phyloP scores from a whole-genome alignment of 2,888 invertebrate species.

The Coecobrya sp. region DNA sequence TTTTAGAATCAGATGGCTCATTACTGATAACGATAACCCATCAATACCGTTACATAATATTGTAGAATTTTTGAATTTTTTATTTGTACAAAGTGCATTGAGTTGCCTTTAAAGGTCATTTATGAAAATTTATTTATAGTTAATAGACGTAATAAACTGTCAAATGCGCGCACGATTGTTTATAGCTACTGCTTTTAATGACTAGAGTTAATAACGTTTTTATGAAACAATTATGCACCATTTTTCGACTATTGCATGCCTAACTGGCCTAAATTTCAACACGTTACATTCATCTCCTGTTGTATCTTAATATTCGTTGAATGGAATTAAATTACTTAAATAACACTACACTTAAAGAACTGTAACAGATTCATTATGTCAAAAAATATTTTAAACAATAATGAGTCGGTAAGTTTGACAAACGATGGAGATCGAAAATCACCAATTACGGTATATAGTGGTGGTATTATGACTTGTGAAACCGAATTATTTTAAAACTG shows the following conservation, averaged over 20 bases:
- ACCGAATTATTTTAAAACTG: neutral
- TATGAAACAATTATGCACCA: conserved; percentile 17
- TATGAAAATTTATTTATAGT: too few species aligned
- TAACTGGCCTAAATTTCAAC: neutral
- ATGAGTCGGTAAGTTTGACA: neutral
- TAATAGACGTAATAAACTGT: too few species aligned
- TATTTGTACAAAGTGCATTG: too few species aligned
- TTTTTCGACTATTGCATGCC: neutral
- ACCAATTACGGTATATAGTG: neutral
- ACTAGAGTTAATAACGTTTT: conserved; percentile 37
- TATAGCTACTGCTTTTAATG: neutral
- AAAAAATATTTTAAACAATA: neutral
- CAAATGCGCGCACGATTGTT: neutral
- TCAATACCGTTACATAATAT: too few species aligned
- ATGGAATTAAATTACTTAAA: neutral
- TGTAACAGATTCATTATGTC: neutral
- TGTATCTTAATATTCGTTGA: neutral
- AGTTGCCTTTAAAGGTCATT: too few species aligned
- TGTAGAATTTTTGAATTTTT: too few species aligned
- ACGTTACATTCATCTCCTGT: neutral
- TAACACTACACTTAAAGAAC: neutral
- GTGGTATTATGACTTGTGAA: neutral
- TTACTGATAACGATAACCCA: too few species aligned
- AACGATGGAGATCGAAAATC: conserved; percentile 5
- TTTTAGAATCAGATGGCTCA: too few species aligned